A percentile compares a stretch with the other conserved stretches of the same genome.
Conservation (phyloP, 2,888 invertebrate genomes). For the Thyatira batis region DNA sequence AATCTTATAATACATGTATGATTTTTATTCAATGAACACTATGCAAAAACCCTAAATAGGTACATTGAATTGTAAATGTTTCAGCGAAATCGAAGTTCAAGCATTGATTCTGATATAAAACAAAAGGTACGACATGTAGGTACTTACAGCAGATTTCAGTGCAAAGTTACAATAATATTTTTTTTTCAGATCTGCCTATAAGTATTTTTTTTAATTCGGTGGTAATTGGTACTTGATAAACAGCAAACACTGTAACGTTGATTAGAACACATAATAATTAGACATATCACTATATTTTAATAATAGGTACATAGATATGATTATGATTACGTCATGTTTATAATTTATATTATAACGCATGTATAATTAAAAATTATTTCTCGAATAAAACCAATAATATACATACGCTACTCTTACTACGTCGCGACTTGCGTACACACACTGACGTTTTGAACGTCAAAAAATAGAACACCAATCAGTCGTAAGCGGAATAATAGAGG, state of each 20-base stretch:
- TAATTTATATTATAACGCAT: neutral
- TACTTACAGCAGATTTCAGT: neutral
- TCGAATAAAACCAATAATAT: neutral
- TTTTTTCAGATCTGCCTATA: neutral
- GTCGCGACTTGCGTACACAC: neutral
- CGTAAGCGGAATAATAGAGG: neutral
- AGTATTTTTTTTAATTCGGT: neutral
- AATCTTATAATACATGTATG: neutral
- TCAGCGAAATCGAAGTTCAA: constrained; percentile 30
- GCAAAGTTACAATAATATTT: neutral
- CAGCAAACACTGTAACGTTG: neutral
- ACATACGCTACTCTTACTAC: neutral
- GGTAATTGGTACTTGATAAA: neutral
- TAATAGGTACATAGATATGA: too few species aligned
- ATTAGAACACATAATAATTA: neutral
- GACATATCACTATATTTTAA: neutral
- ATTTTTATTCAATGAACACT: neutral
- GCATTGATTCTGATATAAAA: constrained; percentile 9
- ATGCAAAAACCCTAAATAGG: neutral
- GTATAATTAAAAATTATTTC: neutral
- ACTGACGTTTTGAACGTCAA: constrained; percentile 4
- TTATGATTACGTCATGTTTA: neutral
- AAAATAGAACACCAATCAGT: neutral
- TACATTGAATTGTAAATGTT: constrained; percentile 22
- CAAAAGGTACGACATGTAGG: neutral